These are phyloP conservation scores for Dryobotodes eremita DNA, from an alignment of 2,888 invertebrate genomes.

Conservation along the genomic window DNA sequence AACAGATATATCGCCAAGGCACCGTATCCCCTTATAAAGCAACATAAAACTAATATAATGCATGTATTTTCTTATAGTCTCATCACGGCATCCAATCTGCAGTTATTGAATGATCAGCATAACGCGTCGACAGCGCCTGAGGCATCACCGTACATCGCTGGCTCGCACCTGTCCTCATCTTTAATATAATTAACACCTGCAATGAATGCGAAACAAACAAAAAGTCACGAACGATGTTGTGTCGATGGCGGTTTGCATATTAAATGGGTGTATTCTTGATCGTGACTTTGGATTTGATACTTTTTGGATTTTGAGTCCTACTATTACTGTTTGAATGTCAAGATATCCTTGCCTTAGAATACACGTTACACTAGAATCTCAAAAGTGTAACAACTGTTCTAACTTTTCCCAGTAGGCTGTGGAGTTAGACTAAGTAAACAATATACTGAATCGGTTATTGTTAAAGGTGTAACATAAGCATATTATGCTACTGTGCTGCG, in stretches of 20 bases:
- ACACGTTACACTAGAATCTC: neutral
- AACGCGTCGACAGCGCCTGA: conserved; percentile 43
- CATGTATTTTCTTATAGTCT: conserved; percentile 34
- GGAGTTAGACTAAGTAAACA: too few relatives aligned
- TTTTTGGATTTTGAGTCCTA: neutral
- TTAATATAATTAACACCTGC: conserved; percentile 68
- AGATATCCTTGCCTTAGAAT: neutral
- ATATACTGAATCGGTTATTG: too few relatives aligned
- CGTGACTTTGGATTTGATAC: neutral
- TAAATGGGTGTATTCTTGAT: conserved; percentile 26
- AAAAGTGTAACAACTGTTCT: neutral
- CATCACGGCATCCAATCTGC: conserved; percentile 52
- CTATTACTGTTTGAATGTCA: neutral
- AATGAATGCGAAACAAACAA: conserved; percentile 59
- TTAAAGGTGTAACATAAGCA: too few relatives aligned
- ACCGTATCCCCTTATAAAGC: conserved; percentile 4
- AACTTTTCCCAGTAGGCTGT: too few relatives aligned
- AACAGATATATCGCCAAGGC: conserved; percentile 7
- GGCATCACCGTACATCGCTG: conserved; percentile 16
- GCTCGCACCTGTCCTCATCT: conserved; percentile 44
- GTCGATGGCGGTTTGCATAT: conserved; percentile 64
- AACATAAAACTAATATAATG: conserved; percentile 32
- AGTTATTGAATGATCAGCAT: conserved; percentile 66
- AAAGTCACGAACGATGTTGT: conserved; percentile 46
- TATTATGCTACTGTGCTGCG: too few relatives aligned